A percentile compares a stretch with the other conserved stretches of the same genome.
Conservation (phyloP, 2,888 invertebrate genomes). For the Drosophila percnosoma region DNA sequence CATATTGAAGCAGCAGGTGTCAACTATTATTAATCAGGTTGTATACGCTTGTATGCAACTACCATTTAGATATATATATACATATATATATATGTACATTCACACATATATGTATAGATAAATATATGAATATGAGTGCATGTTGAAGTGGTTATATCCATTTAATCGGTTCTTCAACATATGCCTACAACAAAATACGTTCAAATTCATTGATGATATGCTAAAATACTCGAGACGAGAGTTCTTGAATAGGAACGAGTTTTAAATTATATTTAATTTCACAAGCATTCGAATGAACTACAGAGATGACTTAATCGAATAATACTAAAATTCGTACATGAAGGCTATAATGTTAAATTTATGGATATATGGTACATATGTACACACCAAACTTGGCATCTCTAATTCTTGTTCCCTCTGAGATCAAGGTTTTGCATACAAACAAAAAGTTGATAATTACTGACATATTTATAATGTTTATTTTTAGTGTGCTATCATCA, state of each 20-base stretch:
- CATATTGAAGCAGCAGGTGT: conserved; percentile 52
- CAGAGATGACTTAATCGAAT: conserved; percentile 6
- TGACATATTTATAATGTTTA: conserved; percentile 1
- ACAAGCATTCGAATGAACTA: neutral
- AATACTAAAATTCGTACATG: neutral
- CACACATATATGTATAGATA: neutral
- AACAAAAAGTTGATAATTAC: neutral
- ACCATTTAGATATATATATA: neutral
- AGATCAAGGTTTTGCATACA: conserved; percentile 4
- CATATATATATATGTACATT: neutral
- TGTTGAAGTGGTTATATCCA: conserved; percentile 11
- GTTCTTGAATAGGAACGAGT: neutral
- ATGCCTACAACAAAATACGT: neutral
- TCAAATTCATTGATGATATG: conserved; percentile 10
- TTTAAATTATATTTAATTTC: conserved; percentile 3
- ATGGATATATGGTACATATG: neutral
- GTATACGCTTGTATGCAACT: conserved; percentile 8
- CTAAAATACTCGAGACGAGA: neutral
- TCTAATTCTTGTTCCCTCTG: neutral
- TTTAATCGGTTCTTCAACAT: conserved; percentile 4
- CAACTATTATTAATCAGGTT: conserved; percentile 26
- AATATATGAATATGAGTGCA: neutral
- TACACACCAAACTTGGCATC: conserved; percentile 5
- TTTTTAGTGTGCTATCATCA: conserved; percentile 18
- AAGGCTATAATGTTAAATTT: neutral